phyloP scores from a whole-genome alignment of 2,888 invertebrate genomes.

The Tanypteryx hageni region DNA sequence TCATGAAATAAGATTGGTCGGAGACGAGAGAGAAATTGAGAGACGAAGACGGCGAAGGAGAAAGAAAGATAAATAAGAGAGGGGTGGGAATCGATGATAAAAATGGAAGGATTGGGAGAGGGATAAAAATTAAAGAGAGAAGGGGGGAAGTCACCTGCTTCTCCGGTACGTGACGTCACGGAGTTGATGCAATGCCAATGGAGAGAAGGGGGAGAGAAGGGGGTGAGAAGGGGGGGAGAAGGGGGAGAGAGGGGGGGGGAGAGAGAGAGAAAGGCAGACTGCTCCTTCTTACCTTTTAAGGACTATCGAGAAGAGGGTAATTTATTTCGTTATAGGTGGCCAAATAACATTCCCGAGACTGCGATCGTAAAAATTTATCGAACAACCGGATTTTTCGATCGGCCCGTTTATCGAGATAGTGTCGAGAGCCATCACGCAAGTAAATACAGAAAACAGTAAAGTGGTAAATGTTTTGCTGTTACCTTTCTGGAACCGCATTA shows the following conservation, averaged over 20 bases:
- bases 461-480: background rate
- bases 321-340: slow-evolving; percentile 22
- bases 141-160: background rate
- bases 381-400: background rate
- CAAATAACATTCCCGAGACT: background rate
- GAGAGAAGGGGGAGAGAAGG: background rate
- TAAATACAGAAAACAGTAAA: background rate
- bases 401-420: background rate
- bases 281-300: background rate
- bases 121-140: background rate
- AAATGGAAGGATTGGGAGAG: background rate
- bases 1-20: background rate
- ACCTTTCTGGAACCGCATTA: background rate
- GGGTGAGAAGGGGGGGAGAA: no score
- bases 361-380: slow-evolving; percentile 17
- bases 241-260: background rate
- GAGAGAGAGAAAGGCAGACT: background rate
- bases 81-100: background rate
- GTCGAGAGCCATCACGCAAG: background rate
- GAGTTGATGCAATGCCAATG: background rate
- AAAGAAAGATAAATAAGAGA: background rate
- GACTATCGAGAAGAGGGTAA: slow-evolving; percentile 1
- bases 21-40: background rate
- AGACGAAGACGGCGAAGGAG: background rate
- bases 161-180: slow-evolving; percentile 22